Evolutionary conservation across 2,113 vertebrate genomes (phyloP).

Genomic region (Lethenteron reissneri): DNA sequence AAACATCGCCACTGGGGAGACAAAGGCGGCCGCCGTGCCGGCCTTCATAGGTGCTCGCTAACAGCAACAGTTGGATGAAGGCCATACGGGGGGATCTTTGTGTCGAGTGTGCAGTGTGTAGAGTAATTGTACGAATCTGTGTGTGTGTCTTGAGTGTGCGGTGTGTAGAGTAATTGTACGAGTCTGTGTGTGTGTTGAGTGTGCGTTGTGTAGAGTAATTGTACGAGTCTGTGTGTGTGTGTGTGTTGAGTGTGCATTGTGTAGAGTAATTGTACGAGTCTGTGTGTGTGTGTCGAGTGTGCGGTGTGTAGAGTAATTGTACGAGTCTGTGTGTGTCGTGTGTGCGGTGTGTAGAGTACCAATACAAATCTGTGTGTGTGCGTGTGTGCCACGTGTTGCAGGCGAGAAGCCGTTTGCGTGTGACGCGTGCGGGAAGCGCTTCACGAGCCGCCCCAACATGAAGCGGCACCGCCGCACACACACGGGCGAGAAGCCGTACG

Average conservation of each 20-base stretch:
- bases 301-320: not conserved
- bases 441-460: constrained; percentile 98
- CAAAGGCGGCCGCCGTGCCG: too few relatives aligned
- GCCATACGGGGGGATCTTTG: not conserved
- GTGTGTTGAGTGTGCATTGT: not conserved
- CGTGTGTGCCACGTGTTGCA: constrained; percentile 14
- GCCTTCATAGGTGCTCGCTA: too few relatives aligned
- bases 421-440: constrained; percentile 92
- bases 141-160: not conserved
- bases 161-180: not conserved
- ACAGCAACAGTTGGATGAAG: too few relatives aligned
- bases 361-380: not conserved
- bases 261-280: too few relatives aligned
- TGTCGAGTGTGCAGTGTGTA: not conserved
- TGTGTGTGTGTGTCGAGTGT: not conserved
- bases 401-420: constrained; percentile 95
- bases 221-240: not conserved
- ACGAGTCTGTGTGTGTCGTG: too few relatives aligned
- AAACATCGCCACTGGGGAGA: too few relatives aligned
- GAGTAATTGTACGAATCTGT: not conserved
- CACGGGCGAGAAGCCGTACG: constrained; percentile 87
- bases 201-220: not conserved
- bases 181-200: not conserved
- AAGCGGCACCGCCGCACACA: constrained; percentile 87
- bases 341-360: too few relatives aligned